Evolutionary conservation across 1,140 invertebrate genomes (phyloP).

Genomic region (Drosophila eugracilis): DNA sequence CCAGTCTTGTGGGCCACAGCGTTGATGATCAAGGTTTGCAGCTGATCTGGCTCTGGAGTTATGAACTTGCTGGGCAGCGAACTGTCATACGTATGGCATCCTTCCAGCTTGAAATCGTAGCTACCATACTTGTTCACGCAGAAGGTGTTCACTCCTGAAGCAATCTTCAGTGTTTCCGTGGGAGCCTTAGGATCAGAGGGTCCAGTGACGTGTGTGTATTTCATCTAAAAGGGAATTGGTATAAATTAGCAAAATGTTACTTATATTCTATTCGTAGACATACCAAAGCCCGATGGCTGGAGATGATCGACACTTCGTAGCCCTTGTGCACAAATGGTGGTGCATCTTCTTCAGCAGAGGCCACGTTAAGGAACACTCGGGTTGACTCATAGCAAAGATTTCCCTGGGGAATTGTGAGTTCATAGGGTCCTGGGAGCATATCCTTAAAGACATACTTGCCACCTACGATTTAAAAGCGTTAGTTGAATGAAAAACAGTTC

Average conservation of each 20-base stretch:
- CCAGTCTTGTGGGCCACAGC: constrained; percentile 85
- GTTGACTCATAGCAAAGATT: constrained; percentile 91
- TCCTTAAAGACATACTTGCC: constrained; percentile 91
- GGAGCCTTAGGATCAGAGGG: constrained; percentile 43
- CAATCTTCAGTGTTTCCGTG: constrained; percentile 73
- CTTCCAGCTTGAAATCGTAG: constrained; percentile 91
- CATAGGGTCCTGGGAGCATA: constrained; percentile 93
- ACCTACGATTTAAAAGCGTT: constrained; percentile 82
- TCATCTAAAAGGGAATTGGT: constrained; percentile 49
- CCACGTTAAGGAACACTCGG: constrained; percentile 88
- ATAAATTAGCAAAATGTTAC: no score
- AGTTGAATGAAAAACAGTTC: not conserved
- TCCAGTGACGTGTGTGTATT: constrained; percentile 59
- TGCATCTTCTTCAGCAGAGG: constrained; percentile 88
- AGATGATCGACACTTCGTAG: constrained; percentile 88
- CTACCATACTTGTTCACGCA: constrained; percentile 89
- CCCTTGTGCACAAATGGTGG: constrained; percentile 91
- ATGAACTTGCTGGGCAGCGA: constrained; percentile 78
- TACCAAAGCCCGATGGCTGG: constrained; percentile 88
- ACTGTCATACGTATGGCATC: constrained; percentile 92
- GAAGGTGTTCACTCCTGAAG: constrained; percentile 86
- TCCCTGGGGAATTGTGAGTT: constrained; percentile 88
- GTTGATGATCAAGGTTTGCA: constrained; percentile 79
- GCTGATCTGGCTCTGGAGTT: constrained; percentile 68
- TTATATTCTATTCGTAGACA: not conserved